phyloP scores from a whole-genome alignment of 2,888 invertebrate genomes.

The Eupsilia transversa region DNA sequence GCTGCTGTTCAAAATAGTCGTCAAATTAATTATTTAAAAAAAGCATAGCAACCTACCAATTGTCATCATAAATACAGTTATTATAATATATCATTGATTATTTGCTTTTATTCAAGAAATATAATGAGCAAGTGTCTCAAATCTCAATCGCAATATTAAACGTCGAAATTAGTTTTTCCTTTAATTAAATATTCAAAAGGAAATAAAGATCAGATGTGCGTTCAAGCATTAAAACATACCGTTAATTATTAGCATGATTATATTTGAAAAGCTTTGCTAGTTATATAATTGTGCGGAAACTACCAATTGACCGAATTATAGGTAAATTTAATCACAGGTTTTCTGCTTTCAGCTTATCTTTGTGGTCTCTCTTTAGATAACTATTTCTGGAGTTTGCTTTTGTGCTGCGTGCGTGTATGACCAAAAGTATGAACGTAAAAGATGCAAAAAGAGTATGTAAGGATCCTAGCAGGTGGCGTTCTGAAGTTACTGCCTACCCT shows the following conservation, averaged over 20 bases:
- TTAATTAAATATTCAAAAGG: slow-evolving; percentile 11
- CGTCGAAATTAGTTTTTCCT: neutral
- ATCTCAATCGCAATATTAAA: neutral
- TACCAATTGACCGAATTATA: slow-evolving; percentile 16
- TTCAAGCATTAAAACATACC: slow-evolving; percentile 22
- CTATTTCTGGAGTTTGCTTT: neutral
- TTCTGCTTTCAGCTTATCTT: slow-evolving; percentile 13
- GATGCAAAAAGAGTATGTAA: neutral
- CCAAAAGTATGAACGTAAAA: neutral
- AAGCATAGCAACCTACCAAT: neutral
- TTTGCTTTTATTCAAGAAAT: neutral
- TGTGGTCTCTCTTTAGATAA: neutral
- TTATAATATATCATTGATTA: neutral
- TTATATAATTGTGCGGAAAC: slow-evolving; percentile 24
- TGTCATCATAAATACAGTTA: neutral
- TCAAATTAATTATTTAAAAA: neutral
- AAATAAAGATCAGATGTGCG: neutral
- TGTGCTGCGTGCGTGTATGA: neutral
- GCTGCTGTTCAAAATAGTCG: neutral
- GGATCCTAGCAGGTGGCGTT: neutral
- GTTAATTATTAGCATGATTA: slow-evolving; percentile 1
- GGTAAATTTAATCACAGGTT: slow-evolving; percentile 1
- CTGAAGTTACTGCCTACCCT: neutral
- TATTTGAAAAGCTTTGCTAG: neutral
- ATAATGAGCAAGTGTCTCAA: neutral